phyloP scores from a whole-genome alignment of 23 tunicate species.

The Oikopleura dioica region DNA sequence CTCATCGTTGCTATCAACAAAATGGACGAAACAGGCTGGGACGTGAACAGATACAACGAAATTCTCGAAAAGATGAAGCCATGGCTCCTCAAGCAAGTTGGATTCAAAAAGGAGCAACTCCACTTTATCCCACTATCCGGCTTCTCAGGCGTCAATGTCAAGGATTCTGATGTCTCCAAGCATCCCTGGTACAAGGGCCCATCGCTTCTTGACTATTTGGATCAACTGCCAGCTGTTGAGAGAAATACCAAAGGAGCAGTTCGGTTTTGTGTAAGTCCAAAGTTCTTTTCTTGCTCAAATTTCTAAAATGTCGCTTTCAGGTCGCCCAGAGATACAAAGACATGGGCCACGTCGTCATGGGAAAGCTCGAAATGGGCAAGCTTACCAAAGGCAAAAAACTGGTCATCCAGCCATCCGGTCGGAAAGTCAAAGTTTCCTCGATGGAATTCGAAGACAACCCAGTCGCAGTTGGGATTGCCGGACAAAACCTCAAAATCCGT shows the following conservation, averaged over 20 bases:
- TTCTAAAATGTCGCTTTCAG: conserved; percentile 19
- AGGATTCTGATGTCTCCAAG: conserved; percentile 27
- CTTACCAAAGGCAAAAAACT: conserved; percentile 43
- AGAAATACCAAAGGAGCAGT: conserved; percentile 60
- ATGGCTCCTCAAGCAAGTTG: conserved; percentile 64
- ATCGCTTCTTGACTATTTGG: conserved; percentile 69
- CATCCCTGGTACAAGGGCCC: conserved; percentile 94
- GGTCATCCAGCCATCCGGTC: conserved; percentile 52
- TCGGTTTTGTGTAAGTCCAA: conserved; percentile 15
- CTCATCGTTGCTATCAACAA: conserved; percentile 67
- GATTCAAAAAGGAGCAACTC: conserved; percentile 62
- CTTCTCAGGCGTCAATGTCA: conserved; percentile 38
- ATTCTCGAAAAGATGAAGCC: conserved; percentile 73
- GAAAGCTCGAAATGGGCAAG: conserved; percentile 77
- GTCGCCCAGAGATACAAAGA: conserved; percentile 92
- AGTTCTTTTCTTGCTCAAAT: neutral
- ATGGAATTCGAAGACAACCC: conserved; percentile 66
- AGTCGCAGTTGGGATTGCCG: conserved; percentile 53
- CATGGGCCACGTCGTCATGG: conserved; percentile 83
- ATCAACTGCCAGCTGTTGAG: conserved; percentile 44
- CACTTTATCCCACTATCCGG: conserved; percentile 96
- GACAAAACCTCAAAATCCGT: conserved; percentile 49
- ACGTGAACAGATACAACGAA: conserved; percentile 43
- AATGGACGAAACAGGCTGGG: conserved; percentile 99
- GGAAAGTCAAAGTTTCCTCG: conserved; percentile 66